Conservation (phyloP, 2,113 vertebrate genomes). For the Argyrosomus japonicus region DNA sequence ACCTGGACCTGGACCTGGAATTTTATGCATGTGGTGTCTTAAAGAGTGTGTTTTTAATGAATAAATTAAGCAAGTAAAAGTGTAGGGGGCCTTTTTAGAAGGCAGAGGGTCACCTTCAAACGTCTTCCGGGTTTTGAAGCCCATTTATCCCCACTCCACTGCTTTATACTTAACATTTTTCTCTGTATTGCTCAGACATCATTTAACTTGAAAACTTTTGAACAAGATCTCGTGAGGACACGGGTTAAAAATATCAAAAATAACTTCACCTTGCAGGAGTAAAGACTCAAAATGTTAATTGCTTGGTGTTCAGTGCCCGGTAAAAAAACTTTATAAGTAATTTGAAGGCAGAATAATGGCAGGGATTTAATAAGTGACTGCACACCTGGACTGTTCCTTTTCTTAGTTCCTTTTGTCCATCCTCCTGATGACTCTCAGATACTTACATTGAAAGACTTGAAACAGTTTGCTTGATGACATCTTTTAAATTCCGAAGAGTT, state of each 20-base stretch:
- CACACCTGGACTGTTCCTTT: constrained; percentile 12
- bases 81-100: constrained; percentile 21
- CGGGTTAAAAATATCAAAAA: constrained; percentile 26
- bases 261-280: constrained; percentile 33
- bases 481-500: not conserved
- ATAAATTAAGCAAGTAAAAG: constrained; percentile 30
- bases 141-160: too few relatives aligned
- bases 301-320: constrained; percentile 52
- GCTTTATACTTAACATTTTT: not conserved
- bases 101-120: constrained; percentile 18
- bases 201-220: constrained; percentile 21
- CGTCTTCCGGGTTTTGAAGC: not conserved
- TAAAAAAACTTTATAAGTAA: constrained; percentile 31
- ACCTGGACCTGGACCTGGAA: not conserved
- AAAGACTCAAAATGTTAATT: constrained; percentile 63
- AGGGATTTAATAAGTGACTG: constrained; percentile 25
- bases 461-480: constrained; percentile 18
- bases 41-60: constrained; percentile 42
- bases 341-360: constrained; percentile 12
- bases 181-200: not conserved
- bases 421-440: constrained; percentile 16
- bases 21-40: not conserved
- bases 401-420: constrained; percentile 13
- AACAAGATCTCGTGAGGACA: not conserved
- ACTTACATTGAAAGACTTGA: constrained; percentile 18